Base-by-base conservation (phyloP, 2,888 invertebrate genomes). In the Tanytarsus gracilentus region DNA sequence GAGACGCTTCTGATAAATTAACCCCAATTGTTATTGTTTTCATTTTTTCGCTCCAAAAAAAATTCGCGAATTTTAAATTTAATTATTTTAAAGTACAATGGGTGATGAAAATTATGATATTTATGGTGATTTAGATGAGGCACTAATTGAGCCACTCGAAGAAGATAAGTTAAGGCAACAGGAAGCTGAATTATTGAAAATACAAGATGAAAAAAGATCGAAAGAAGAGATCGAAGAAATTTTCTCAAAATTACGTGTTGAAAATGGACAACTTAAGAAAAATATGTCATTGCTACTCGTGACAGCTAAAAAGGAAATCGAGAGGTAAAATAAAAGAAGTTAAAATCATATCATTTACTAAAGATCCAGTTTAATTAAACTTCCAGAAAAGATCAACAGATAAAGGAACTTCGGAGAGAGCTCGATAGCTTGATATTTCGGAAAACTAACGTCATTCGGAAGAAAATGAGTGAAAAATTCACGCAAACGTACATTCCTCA, bases 111-210 rank as follows among this genome's bases (percentile, higher is more conserved):
- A 39, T 21, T 36, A 26, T 16, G 56, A 58, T 27, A 9, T 58
- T 3, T 58, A 44, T 23, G 44, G 29, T 16, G 56, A 58, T 14
- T 52, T 58, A n/a, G 56, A 58, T 11, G 56, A 58, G 3, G 56
- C 40, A 18, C 8, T 58, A 4, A 58, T 44, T 29, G 18, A 44
- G 2, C 40, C 56, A 18, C 9, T 58, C 1, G 18, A 40, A 29
- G 40, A 27, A 5, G 53, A 53, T n/a, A 23, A 53, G n/a, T 8
- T 21, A 4, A 16, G n/a, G 21, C 27, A 29, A n/a, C 18, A 7
- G 25, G 44, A 40, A n/a, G n/a, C n/a, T n/a, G n/a, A n/a, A n/a
- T n/a, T n/a, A n/a, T n/a, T n/a, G n/a, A n/a, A n/a, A n/a, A n/a
- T n/a, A n/a, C n/a, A n/a, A n/a, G 21, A 27, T 1, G 21, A 58